phyloP scores from a whole-genome alignment of 2,888 invertebrate species.

The Archaeoteleia sp. region DNA sequence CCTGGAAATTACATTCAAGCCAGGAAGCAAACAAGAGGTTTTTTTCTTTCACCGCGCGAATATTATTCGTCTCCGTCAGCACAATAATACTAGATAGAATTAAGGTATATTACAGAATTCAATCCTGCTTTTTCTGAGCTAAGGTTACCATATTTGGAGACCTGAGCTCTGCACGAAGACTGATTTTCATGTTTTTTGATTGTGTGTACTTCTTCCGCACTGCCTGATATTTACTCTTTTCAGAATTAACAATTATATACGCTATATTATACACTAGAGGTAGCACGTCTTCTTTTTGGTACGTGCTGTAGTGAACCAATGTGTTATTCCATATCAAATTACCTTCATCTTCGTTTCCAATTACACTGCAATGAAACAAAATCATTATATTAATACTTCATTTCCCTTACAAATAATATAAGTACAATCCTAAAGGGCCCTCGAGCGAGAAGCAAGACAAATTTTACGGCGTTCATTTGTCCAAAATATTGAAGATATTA shows the following conservation, averaged over 20 bases:
- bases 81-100: too few relatives aligned
- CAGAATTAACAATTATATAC: constrained; percentile 81
- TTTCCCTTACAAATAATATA: too few relatives aligned
- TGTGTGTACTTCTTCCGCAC: constrained; percentile 82
- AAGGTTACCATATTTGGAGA: constrained; percentile 66
- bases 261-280: constrained; percentile 84
- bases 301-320: constrained; percentile 85
- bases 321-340: constrained; percentile 83
- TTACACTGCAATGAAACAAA: constrained; percentile 56
- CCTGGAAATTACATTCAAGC: too few relatives aligned
- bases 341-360: constrained; percentile 70
- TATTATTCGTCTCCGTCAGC: constrained; percentile 9
- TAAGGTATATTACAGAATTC: constrained; percentile 15
- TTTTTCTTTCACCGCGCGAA: constrained; percentile 9
- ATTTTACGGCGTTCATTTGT: too few relatives aligned
- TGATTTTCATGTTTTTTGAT: constrained; percentile 80
- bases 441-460: too few relatives aligned
- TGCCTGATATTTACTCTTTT: constrained; percentile 82
- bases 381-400: not conserved
- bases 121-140: constrained; percentile 52
- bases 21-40: too few relatives aligned
- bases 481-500: too few relatives aligned
- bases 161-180: constrained; percentile 80
- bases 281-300: constrained; percentile 81
- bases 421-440: too few relatives aligned